Evolutionary conservation across 2,113 vertebrate species (phyloP), one percentile per base, ranked within the genome.

Genomic region (Scomber scombrus): DNA sequence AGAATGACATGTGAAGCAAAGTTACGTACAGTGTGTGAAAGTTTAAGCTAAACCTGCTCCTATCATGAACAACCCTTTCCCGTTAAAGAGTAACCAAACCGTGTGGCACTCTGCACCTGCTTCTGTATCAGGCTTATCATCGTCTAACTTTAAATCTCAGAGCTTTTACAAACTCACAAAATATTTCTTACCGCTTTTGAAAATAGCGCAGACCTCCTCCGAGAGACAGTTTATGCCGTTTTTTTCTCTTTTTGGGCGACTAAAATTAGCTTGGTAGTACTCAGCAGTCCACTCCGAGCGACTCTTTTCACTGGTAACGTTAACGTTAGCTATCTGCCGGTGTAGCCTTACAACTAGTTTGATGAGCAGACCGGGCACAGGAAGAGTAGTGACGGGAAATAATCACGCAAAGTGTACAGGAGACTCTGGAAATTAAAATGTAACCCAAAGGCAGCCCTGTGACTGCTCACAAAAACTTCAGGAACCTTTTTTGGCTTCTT

Each of bases 51-150:
- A 43, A 16, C 11, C 2, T 26, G 8, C 1, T 29, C 8, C 16
- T 29, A 23, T 21, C 5, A 7, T 11, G 13, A 15, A 60, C 11
- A 23, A 7, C n/a, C 2, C 14, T 34, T 18, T 29, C 3, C 6
- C 18, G 9, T 4, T 11, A 26, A 26, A 5, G 10, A 45, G 46
- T 19, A 21, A 21, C 34, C 23, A 56, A 26, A 34, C 49, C 49
- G 16, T 71, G 49, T 18, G 46, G 58, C 45, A 61, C 21, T 4
- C 15, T 75, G 74, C 84, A 88, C 88, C 79, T 86, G 85, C 76
- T 74, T 12, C 63, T 15, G 0, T 23, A 1, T 6, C 26, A n/a
- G 3, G 14, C 21, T 19, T 4, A 64, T 3, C 8, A 18, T 46
- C 18, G 43, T 8, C 21, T 63, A 79, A 72, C 21, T 62, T 52